A percentile compares a stretch with the other conserved stretches of the same genome.
These are phyloP conservation scores for Papilio dardanus DNA, from an alignment of 1,140 invertebrate species.

Conservation along the genomic window DNA sequence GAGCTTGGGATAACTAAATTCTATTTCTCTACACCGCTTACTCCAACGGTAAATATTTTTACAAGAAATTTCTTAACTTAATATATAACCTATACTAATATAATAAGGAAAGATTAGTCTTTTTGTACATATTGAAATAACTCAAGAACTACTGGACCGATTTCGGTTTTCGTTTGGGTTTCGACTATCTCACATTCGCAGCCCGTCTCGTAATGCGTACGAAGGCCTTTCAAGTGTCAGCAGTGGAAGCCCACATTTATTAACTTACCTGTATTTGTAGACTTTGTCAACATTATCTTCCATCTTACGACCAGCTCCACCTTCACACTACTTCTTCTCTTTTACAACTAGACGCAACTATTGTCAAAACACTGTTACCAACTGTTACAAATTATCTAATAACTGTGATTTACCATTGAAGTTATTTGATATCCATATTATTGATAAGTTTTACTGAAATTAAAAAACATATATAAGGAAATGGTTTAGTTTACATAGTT, in stretches of 20 bases:
- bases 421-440: constrained; percentile 14
- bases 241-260: neutral
- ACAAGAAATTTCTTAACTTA: neutral
- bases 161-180: too few species aligned
- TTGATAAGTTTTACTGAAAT: neutral
- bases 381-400: neutral
- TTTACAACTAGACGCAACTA: neutral
- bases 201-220: too few species aligned
- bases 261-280: constrained; percentile 66
- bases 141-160: too few species aligned
- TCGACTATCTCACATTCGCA: too few species aligned
- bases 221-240: too few species aligned
- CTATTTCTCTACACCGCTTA: neutral
- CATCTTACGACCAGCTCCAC: constrained; percentile 62
- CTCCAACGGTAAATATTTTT: neutral
- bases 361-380: constrained; percentile 5
- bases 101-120: neutral
- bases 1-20: neutral
- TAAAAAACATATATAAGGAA: neutral
- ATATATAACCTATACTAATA: neutral
- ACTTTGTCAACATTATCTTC: constrained; percentile 69
- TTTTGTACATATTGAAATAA: too few species aligned
- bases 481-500: too few species aligned
- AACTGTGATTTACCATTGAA: neutral
- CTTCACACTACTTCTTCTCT: constrained; percentile 22